Percentiles rank a stretch among this genome's conserved stretches.
Evolutionary conservation across 1,140 invertebrate genomes (phyloP).

Genomic region (Caerostris extrusa): DNA sequence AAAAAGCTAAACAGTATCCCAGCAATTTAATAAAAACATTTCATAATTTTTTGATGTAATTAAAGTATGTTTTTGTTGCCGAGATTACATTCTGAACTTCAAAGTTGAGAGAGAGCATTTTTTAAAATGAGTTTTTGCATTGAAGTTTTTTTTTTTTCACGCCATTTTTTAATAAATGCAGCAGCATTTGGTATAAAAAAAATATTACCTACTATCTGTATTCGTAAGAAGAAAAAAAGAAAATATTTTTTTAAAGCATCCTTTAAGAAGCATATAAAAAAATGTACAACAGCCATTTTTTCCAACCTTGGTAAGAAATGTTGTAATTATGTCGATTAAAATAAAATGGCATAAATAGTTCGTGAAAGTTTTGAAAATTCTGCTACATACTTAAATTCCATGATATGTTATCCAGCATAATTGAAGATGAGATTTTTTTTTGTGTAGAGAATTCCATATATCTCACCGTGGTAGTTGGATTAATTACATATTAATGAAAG

Average conservation of each 20-base stretch:
- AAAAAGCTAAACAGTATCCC: not conserved
- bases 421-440: too few relatives aligned
- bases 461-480: too few relatives aligned
- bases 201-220: not conserved
- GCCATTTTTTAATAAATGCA: not conserved
- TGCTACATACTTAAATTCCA: not conserved
- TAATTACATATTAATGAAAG: too few relatives aligned
- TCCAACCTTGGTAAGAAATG: not conserved
- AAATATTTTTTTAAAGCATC: not conserved
- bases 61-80: not conserved
- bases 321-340: not conserved
- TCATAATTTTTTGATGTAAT: constrained; percentile 18
- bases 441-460: too few relatives aligned
- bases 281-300: not conserved
- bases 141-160: not conserved
- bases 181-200: not conserved
- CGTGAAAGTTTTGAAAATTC: not conserved
- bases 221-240: not conserved
- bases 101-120: not conserved
- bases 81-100: not conserved
- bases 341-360: not conserved
- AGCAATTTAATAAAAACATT: not conserved
- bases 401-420: too few relatives aligned
- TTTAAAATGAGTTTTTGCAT: not conserved
- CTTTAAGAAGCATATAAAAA: not conserved